These are phyloP conservation scores for Alosa alosa DNA, from an alignment of 2,113 vertebrate species.

Conservation along the genomic window DNA sequence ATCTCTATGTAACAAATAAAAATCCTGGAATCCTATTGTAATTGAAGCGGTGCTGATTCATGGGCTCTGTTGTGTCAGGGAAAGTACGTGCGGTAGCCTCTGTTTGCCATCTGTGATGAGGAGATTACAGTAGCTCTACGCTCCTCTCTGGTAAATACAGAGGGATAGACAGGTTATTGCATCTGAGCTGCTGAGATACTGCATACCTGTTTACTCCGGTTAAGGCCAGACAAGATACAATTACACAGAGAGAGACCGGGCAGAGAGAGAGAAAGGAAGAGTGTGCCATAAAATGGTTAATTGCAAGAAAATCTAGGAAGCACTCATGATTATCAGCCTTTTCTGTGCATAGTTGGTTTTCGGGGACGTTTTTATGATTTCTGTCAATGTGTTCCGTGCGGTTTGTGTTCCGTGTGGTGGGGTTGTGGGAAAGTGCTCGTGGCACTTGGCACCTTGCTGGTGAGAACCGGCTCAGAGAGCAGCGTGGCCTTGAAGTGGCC, in stretches of 20 bases:
- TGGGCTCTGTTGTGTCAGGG: neutral
- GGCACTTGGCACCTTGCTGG: neutral
- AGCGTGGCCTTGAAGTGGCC: neutral
- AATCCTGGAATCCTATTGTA: too few species aligned
- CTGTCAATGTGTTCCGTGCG: neutral
- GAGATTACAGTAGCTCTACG: neutral
- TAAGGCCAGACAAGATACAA: neutral
- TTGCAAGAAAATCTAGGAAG: neutral
- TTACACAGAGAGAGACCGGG: neutral
- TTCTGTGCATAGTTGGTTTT: neutral
- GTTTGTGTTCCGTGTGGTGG: neutral
- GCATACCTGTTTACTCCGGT: neutral
- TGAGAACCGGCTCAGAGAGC: neutral
- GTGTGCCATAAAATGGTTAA: neutral
- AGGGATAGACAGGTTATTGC: neutral
- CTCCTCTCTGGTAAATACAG: neutral
- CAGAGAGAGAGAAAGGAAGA: neutral
- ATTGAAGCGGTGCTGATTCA: neutral
- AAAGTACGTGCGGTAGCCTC: neutral
- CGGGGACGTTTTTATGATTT: neutral
- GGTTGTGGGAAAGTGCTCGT: neutral
- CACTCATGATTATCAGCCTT: neutral
- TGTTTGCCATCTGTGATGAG: neutral
- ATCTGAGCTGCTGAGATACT: neutral
- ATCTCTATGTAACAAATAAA: too few species aligned